Conservation (phyloP, 2,113 vertebrate genomes). For the Heloderma charlesbogerti region DNA sequence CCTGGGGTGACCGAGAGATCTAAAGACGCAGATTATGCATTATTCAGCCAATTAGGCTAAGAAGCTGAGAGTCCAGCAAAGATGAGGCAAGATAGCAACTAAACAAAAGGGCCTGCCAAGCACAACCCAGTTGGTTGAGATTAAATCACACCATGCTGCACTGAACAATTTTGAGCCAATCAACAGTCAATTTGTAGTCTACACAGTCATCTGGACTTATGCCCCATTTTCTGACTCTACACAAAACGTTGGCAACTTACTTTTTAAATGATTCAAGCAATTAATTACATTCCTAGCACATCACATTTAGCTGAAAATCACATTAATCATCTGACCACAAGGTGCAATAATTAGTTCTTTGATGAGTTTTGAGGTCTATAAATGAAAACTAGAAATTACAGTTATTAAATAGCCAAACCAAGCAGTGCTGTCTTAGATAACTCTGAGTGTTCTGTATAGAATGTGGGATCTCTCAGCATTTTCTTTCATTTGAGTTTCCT, state of each 20-base stretch:
- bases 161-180: slow-evolving; percentile 49
- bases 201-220: slow-evolving; percentile 35
- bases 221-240: slow-evolving; percentile 51
- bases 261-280: background rate
- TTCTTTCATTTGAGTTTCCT: background rate
- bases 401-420: slow-evolving; percentile 54
- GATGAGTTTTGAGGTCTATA: slow-evolving; percentile 47
- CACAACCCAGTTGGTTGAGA: slow-evolving; percentile 45
- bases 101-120: slow-evolving; percentile 57
- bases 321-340: slow-evolving; percentile 44
- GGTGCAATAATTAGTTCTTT: slow-evolving; percentile 56
- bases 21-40: slow-evolving; percentile 64
- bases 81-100: slow-evolving; percentile 59
- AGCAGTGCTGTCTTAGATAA: slow-evolving; percentile 12
- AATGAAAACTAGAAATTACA: slow-evolving; percentile 53
- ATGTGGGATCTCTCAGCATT: background rate
- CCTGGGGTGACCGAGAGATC: slow-evolving; percentile 67
- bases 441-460: background rate
- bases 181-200: slow-evolving; percentile 59
- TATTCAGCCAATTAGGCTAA: slow-evolving; percentile 66
- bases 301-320: background rate
- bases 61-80: slow-evolving; percentile 61
- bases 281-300: background rate
- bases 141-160: slow-evolving; percentile 41
- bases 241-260: background rate